Base-by-base conservation (phyloP, 2,888 invertebrate species). In the Drosophila niveifrons region DNA sequence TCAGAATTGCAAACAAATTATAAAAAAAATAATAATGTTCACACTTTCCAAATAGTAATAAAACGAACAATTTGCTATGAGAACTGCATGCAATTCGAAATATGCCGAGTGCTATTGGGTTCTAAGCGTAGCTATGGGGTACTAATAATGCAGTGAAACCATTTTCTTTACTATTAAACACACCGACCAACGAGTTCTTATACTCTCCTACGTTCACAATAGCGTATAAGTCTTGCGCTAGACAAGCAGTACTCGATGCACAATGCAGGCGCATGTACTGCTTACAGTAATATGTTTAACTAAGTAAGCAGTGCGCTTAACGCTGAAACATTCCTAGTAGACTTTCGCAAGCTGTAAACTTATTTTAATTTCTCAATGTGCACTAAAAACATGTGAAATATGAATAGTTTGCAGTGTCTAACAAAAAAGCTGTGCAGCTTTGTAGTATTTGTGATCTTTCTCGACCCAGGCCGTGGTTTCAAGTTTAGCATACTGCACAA, bases 401-500 rank as follows among this genome's bases (percentile, higher is more conserved):
- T 2, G 23, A 7, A 13, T 39, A 13, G 6, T 1, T 13, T 13
- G 13, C 39, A 39, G 13, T 39, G n/a, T n/a, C 13, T 39, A 4
- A 13, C 17, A n/a, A 56, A 56, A n/a, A 31, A n/a, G 18, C 11
- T 53, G 3, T 29, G 29, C 3, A 23, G 9, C 6, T n/a, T 65
- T 3, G 2, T 76, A 31, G 6, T 66, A n/a, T 1, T 72, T 4
- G 1, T 48, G 4, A n/a, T 59, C 0, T 2, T 65, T 7, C 4
- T 41, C 0, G n/a, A 17, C 0, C 11, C 1, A 10, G 11, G 36
- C 1, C 0, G 8, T 36, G 66, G 70, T 0, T 62, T 86, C 8
- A 77, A 82, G 66, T 72, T 83, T 2, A 64, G 70, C 8, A 94
- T 97, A 53, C 91, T 97, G 0, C 97, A 98, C 92, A 97, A 96